These are phyloP conservation scores for Laticauda colubrina DNA, from an alignment of 2,113 vertebrate genomes.

Conservation along the genomic window DNA sequence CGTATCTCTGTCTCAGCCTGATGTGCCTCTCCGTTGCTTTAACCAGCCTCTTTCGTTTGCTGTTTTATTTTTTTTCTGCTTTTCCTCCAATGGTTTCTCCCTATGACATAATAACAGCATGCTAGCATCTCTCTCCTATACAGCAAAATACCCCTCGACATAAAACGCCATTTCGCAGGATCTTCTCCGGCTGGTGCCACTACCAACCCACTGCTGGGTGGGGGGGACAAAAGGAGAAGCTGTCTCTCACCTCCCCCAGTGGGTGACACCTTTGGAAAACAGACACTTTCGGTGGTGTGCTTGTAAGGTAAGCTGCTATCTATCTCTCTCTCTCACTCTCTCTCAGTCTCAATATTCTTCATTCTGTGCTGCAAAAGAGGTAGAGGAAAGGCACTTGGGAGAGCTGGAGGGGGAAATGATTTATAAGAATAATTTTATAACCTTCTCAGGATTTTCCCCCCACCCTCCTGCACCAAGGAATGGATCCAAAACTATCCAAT, in stretches of 20 bases:
- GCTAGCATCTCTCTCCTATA: slow-evolving; percentile 47
- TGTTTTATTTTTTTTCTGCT: slow-evolving; percentile 18
- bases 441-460: not conserved
- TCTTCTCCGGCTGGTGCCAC: slow-evolving; percentile 46
- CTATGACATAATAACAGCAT: slow-evolving; percentile 54
- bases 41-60: slow-evolving; percentile 39
- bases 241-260: slow-evolving; percentile 32
- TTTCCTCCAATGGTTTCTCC: slow-evolving; percentile 54
- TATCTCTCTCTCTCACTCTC: not conserved
- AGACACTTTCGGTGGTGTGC: not conserved
- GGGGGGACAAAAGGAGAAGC: slow-evolving; percentile 11
- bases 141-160: slow-evolving; percentile 52
- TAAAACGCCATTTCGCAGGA: slow-evolving; percentile 56
- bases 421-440: slow-evolving; percentile 16
- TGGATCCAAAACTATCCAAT: not conserved
- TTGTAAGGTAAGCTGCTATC: slow-evolving; percentile 28
- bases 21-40: slow-evolving; percentile 35
- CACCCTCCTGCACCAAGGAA: not conserved
- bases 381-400: slow-evolving; percentile 1
- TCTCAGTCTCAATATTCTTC: not conserved
- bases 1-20: slow-evolving; percentile 18
- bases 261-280: slow-evolving; percentile 23
- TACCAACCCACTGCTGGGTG: slow-evolving; percentile 21
- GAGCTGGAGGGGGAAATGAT: not conserved
- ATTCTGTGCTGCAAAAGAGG: slow-evolving; percentile 1